Base-by-base conservation (phyloP, 2,113 vertebrate genomes). In the Hippopotamus amphibius region DNA sequence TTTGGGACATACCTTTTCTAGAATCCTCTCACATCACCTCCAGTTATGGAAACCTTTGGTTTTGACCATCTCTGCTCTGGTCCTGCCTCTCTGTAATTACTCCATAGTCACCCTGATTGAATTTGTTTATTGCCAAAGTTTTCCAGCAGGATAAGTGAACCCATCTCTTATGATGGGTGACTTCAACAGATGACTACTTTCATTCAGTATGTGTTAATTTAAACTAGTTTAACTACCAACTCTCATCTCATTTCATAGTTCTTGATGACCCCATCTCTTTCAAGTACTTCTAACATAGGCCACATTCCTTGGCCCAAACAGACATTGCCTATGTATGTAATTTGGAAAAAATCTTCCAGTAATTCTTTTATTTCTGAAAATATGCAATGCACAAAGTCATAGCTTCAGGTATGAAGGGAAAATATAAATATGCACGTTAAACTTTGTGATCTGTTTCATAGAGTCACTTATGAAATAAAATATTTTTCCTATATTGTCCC, bases 331-430 rank as follows among this genome's bases (percentile, higher is more conserved):
- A 15, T 37, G 3, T 28, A n/a, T 15, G 24, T 55, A 63, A 83
- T 83, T 97, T 82, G 19, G 41, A 69, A 53, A 37, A 93, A 92
- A 91, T 77, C 5, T 69, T 95, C 19, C 26, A 92, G 59, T 80
- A 61, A 82, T 30, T 71, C 24, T 88, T 96, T 92, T 86, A 82
- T 92, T 96, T 86, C 66, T 97, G 59, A 92, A 86, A 46, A 79
- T 81, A 81, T 11, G 33, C 5, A 41, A 68, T 74, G 91, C 13
- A 43, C 3, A 61, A 41, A 94, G 50, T 65, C 57, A 85, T 59
- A 80, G 48, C 33, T 80, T 92, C 46, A 76, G 61, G 30, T 61
- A 21, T 90, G 26, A 97, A 74, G 24, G 85, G 14, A 74, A 80
- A 97, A 91, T 17, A 91, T 59, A 76, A 76, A 88, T 16, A 21